Base-by-base conservation (phyloP, 2,797 vertebrate species). In the Oryzias dopingdopingensis region DNA sequence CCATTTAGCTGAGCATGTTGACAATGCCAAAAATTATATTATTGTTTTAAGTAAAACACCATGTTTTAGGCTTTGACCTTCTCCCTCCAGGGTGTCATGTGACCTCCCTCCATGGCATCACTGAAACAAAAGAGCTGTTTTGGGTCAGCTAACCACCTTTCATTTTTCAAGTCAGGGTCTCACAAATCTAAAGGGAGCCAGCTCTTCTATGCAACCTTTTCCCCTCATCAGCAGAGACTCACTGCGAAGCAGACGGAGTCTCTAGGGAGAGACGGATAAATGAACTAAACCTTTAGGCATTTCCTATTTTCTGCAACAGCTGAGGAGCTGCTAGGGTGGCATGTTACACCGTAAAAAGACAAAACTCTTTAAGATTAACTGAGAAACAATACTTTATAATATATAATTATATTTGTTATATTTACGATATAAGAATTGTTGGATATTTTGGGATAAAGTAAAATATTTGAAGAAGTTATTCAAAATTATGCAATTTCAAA, bases 121-220 rank as follows among this genome's bases (percentile, higher is more conserved):
- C n/a, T 4, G 6, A 7, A 1, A 52, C 15, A 44, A 65, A 53
- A 42, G 2, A 26, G 1, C 29, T 49, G 42, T 15, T 53, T 59
- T 14, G 3, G 13, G 37, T 56, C 55, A 47, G 42, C 32, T 20
- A 42, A 57, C 7, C 47, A 42, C 3, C 18, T 23, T 53, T 45
- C 4, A 18, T 64, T 74, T 53, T 37, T 51, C 44, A 20, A 20
- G 42, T 26, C 54, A 2, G 14, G 17, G 47, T 52, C 48, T 32
- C 16, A 29, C 15, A 42, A 47, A 13, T 23, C 45, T 47, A 44
- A 59, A 51, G 50, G 8, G 14, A 53, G 3, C 24, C 4, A 22
- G 58, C 51, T 60, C 54, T 65, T 40, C 20, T 56, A 40, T 52
- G 37, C 17, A 52, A 52, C 43, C 58, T 74, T 65, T 77, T 65